phyloP scores from a whole-genome alignment of 2,888 invertebrate species.

The Nycteola revayana region DNA sequence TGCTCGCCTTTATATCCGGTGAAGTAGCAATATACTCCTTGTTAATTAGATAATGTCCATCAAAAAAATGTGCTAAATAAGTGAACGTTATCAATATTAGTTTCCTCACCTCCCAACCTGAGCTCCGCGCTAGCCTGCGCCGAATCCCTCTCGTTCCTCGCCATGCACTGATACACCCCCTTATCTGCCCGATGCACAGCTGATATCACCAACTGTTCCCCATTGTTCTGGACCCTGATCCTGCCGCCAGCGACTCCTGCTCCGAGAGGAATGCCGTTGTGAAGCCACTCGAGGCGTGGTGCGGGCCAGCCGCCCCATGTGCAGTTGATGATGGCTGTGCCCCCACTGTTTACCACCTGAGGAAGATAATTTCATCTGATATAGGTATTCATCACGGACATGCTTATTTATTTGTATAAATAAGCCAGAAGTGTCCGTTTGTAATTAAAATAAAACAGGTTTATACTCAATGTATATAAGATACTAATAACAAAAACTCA shows the following conservation, averaged over 20 bases:
- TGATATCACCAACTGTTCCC: conserved; percentile 64
- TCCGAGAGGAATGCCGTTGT: conserved; percentile 85
- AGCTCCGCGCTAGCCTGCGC: conserved; percentile 91
- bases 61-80: too few relatives aligned
- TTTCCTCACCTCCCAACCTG: conserved; percentile 89
- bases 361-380: neutral
- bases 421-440: too few relatives aligned
- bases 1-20: too few relatives aligned
- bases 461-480: too few relatives aligned
- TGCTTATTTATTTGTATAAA: too few relatives aligned
- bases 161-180: conserved; percentile 95
- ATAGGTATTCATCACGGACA: neutral
- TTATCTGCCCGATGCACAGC: conserved; percentile 88
- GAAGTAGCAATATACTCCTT: too few relatives aligned
- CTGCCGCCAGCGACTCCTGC: conserved; percentile 68
- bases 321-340: conserved; percentile 92
- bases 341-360: conserved; percentile 91
- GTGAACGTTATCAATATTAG: too few relatives aligned
- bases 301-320: conserved; percentile 90
- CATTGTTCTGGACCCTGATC: conserved; percentile 52
- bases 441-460: too few relatives aligned
- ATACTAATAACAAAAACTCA: too few relatives aligned
- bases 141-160: conserved; percentile 88
- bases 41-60: too few relatives aligned
- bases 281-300: conserved; percentile 87